These are phyloP conservation scores for Tachina fera DNA, from an alignment of 2,888 invertebrate species.

Conservation along the genomic window DNA sequence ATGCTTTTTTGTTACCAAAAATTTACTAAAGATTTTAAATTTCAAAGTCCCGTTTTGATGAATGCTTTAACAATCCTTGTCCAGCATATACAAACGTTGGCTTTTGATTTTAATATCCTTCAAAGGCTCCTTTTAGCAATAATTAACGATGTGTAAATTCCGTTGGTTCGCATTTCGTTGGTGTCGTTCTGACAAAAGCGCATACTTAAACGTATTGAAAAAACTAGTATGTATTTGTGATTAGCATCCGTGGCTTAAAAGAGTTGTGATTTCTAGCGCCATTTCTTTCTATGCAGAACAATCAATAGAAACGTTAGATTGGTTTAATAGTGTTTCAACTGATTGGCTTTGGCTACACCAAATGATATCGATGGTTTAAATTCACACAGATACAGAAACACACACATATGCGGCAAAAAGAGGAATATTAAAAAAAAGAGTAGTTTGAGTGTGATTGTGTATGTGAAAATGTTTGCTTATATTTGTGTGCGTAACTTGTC, in stretches of 20 bases:
- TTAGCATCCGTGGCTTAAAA: slow-evolving; percentile 48
- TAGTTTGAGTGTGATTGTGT: neutral
- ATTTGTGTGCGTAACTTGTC: slow-evolving; percentile 37
- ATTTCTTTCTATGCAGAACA: neutral
- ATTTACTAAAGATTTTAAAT: neutral
- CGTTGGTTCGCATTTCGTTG: slow-evolving; percentile 30
- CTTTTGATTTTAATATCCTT: slow-evolving; percentile 48
- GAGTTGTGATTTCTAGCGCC: slow-evolving; percentile 6
- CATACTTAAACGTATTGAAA: neutral
- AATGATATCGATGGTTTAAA: slow-evolving; percentile 65
- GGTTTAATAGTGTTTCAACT: slow-evolving; percentile 69
- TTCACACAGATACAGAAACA: slow-evolving; percentile 2
- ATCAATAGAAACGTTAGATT: slow-evolving; percentile 54
- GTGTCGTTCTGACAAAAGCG: neutral
- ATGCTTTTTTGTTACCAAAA: neutral
- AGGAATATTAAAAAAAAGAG: neutral
- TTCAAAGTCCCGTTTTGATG: neutral
- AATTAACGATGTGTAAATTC: slow-evolving; percentile 66
- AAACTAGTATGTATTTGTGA: slow-evolving; percentile 30
- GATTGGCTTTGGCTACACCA: slow-evolving; percentile 64
- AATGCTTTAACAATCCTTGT: neutral
- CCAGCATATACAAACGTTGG: neutral
- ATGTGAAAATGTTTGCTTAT: neutral
- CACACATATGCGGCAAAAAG: slow-evolving; percentile 16
- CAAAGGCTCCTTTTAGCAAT: slow-evolving; percentile 40